Conservation (phyloP, 2,797 vertebrate species). For the Arrhamphus sclerolepis region DNA sequence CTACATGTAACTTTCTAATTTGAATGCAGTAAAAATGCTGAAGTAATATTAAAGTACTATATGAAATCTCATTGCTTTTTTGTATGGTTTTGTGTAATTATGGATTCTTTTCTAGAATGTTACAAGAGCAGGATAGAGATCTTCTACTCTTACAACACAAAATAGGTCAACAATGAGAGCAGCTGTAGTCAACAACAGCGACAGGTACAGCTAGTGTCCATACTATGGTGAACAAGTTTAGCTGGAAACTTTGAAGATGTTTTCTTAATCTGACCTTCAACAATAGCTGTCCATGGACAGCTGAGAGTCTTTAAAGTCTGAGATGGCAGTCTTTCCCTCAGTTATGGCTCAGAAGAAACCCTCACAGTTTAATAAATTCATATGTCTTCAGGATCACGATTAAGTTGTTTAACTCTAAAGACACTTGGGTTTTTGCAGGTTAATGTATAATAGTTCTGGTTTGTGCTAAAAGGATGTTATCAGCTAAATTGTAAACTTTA, state of each 20-base stretch:
- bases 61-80: constrained; percentile 13
- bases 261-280: no score
- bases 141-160: no score
- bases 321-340: not conserved
- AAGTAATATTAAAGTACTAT: constrained; percentile 17
- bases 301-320: no score
- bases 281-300: no score
- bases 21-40: constrained; percentile 14
- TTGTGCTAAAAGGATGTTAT: no score
- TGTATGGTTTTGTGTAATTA: not conserved
- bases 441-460: not conserved
- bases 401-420: not conserved
- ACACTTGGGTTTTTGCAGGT: no score
- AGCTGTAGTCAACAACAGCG: no score
- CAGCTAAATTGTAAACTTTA: no score
- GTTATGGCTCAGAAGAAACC: not conserved
- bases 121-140: not conserved
- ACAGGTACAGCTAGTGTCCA: no score
- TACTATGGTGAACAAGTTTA: no score
- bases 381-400: not conserved
- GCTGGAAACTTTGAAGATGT: no score
- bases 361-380: not conserved
- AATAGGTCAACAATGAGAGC: no score
- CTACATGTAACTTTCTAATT: not conserved
- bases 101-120: not conserved